Percentiles rank a stretch among this genome's conserved stretches.
Conservation (phyloP, 1,140 invertebrate species). For the Drosophila rhopaloa region DNA sequence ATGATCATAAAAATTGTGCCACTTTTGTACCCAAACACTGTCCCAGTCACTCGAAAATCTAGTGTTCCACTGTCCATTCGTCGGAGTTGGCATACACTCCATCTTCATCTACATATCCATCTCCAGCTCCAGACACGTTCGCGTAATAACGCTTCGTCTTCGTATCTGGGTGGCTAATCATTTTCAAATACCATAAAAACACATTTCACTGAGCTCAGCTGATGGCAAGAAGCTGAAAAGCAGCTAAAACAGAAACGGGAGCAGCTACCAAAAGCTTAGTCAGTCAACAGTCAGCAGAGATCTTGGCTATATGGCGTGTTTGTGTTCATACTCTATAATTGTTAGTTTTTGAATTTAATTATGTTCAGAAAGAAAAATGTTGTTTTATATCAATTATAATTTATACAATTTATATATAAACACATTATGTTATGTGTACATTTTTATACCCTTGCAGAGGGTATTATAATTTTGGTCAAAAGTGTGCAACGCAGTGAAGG, state of each 20-base stretch:
- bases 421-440: too few species aligned
- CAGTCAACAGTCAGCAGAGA: slow-evolving; percentile 59
- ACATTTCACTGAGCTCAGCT: slow-evolving; percentile 55
- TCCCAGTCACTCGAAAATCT: slow-evolving; percentile 1
- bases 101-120: slow-evolving; percentile 19
- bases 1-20: slow-evolving; percentile 63
- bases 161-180: slow-evolving; percentile 73
- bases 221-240: slow-evolving; percentile 21
- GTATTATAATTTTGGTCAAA: too few species aligned
- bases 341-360: too few species aligned
- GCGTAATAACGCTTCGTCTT: slow-evolving; percentile 55
- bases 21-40: slow-evolving; percentile 31
- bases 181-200: slow-evolving; percentile 78
- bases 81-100: slow-evolving; percentile 52
- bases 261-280: slow-evolving; percentile 73
- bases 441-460: too few species aligned
- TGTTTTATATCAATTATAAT: too few species aligned
- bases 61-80: slow-evolving; percentile 19
- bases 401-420: too few species aligned
- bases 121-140: slow-evolving; percentile 52
- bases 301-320: slow-evolving; percentile 52
- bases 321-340: slow-evolving; percentile 32
- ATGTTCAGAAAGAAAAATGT: too few species aligned
- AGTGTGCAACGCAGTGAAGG: too few species aligned
- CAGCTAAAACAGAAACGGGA: slow-evolving; percentile 17